Evolutionary conservation across 2,113 vertebrate species (phyloP).

Genomic region (Sinocyclocheilus anophthalmus): DNA sequence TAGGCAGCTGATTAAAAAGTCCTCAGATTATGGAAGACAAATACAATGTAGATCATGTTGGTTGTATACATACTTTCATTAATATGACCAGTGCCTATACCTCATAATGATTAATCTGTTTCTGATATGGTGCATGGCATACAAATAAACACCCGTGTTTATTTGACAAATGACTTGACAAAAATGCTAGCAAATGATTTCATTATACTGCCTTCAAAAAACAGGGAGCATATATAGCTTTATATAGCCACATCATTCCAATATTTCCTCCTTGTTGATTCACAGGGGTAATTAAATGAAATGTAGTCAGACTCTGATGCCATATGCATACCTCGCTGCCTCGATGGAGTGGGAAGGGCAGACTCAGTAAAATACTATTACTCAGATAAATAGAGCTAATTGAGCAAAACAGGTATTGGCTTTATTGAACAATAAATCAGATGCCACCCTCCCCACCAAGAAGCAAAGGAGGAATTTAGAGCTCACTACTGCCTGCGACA

Average conservation of each 20-base stretch:
- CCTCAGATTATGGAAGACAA: conserved; percentile 48
- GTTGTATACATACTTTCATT: conserved; percentile 19
- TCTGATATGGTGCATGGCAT: conserved; percentile 44
- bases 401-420: conserved; percentile 58
- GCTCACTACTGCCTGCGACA: neutral
- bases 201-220: conserved; percentile 51
- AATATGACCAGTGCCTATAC: neutral
- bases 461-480: conserved; percentile 6
- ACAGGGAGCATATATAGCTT: conserved; percentile 50
- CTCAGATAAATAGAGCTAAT: conserved; percentile 62
- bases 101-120: neutral
- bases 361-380: conserved; percentile 55
- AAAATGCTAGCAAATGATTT: conserved; percentile 54
- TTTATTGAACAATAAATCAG: conserved; percentile 63
- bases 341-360: conserved; percentile 36
- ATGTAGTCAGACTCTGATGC: conserved; percentile 40
- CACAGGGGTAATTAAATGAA: conserved; percentile 35
- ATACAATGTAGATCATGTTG: conserved; percentile 14
- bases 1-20: conserved; percentile 51
- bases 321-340: conserved; percentile 42
- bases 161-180: conserved; percentile 54
- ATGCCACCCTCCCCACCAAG: neutral
- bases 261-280: conserved; percentile 45
- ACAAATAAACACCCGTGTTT: conserved; percentile 52
- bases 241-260: conserved; percentile 44